Evolutionary conservation across 2,113 vertebrate genomes (phyloP).

Genomic region (Jaculus jaculus): DNA sequence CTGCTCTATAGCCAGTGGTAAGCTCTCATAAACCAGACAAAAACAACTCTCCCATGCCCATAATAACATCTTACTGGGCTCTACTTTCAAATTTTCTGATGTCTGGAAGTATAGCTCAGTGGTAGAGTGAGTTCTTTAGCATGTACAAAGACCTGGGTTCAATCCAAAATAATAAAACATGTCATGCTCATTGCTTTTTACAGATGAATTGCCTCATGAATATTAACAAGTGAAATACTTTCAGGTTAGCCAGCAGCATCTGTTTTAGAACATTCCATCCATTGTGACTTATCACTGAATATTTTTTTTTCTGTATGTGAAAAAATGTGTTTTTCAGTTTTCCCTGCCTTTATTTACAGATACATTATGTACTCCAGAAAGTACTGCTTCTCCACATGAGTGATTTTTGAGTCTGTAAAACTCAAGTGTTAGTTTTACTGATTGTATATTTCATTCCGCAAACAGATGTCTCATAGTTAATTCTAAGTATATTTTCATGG

Average conservation of each 20-base stretch:
- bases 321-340: slow-evolving; percentile 23
- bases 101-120: not conserved
- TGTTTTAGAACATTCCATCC: slow-evolving; percentile 31
- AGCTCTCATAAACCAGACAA: not conserved
- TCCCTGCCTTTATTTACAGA: not conserved
- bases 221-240: slow-evolving; percentile 42
- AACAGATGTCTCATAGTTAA: not conserved
- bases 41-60: not conserved
- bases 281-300: not conserved
- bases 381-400: not conserved
- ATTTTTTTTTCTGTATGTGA: slow-evolving; percentile 27
- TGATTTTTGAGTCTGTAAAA: not conserved
- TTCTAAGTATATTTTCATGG: not conserved
- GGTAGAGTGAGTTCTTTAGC: not conserved
- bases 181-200: not conserved
- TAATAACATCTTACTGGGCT: not conserved
- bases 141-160: not conserved
- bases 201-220: slow-evolving; percentile 29
- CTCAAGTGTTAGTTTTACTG: slow-evolving; percentile 27
- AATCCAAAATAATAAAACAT: not conserved
- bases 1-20: not conserved
- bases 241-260: not conserved
- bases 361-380: not conserved
- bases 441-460: not conserved
- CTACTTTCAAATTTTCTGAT: slow-evolving; percentile 7